Evolutionary conservation across 2,113 vertebrate species (phyloP).

Genomic region (Oryzias celebensis): DNA sequence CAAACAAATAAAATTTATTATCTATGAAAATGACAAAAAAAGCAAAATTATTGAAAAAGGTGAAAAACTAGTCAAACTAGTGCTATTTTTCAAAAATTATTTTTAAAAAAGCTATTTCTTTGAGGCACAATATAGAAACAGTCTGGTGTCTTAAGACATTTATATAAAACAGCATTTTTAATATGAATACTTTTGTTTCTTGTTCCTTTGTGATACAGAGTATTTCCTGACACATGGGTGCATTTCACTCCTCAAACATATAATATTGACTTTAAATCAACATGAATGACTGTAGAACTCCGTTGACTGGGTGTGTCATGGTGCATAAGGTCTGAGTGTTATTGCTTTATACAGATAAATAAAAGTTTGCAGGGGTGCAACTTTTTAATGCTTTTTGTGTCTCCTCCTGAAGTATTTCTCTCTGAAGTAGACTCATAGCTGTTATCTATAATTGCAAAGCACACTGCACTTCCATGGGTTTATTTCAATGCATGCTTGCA

Average conservation of each 20-base stretch:
- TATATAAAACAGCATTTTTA: no score
- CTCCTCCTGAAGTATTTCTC: neutral
- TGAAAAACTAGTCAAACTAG: no score
- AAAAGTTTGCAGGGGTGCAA: slow-evolving; percentile 36
- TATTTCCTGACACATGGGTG: slow-evolving; percentile 38
- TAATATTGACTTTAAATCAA: slow-evolving; percentile 69
- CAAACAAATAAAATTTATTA: no score
- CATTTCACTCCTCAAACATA: slow-evolving; percentile 25
- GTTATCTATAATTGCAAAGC: slow-evolving; percentile 20
- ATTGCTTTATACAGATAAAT: slow-evolving; percentile 61
- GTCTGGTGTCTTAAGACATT: no score
- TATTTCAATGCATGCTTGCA: slow-evolving; percentile 26
- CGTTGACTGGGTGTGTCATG: slow-evolving; percentile 20
- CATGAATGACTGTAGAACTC: slow-evolving; percentile 13
- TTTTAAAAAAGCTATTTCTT: no score
- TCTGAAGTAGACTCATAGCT: slow-evolving; percentile 7
- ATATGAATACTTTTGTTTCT: slow-evolving; percentile 13
- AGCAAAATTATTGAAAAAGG: no score
- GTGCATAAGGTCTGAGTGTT: slow-evolving; percentile 36
- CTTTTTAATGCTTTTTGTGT: neutral
- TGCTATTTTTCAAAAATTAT: no score
- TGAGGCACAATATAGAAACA: no score
- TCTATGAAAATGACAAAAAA: no score
- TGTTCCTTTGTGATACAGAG: slow-evolving; percentile 4
- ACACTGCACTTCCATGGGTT: slow-evolving; percentile 16